Evolutionary conservation across 2,797 vertebrate genomes (phyloP).

Genomic region (Centroberyx gerrardi): DNA sequence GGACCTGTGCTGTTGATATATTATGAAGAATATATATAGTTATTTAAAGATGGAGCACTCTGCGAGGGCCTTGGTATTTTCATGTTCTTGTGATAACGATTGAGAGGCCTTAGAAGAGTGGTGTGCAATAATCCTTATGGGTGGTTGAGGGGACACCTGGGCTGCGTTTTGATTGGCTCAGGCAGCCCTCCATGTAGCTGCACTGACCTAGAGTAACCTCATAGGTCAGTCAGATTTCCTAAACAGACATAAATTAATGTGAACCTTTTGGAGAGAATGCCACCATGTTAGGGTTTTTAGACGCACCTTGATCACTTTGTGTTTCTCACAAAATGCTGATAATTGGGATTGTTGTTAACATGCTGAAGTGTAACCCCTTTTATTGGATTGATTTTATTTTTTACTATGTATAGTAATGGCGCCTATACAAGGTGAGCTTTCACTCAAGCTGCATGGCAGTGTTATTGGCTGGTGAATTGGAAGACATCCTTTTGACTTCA

Average conservation of each 20-base stretch:
- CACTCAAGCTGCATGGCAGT: constrained; percentile 21
- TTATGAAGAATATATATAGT: constrained; percentile 65
- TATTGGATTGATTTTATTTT: constrained; percentile 26
- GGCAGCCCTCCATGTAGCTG: constrained; percentile 21
- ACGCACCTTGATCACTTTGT: constrained; percentile 46
- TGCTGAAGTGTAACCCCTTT: constrained; percentile 39
- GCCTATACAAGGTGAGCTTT: background rate
- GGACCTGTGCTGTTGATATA: constrained; percentile 49
- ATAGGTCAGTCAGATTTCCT: constrained; percentile 41
- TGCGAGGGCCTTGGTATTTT: constrained; percentile 55
- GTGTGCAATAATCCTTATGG: constrained; percentile 84
- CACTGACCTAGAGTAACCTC: constrained; percentile 22
- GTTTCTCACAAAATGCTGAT: constrained; percentile 43
- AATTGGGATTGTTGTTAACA: constrained; percentile 46
- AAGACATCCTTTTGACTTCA: background rate
- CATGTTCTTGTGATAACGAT: constrained; percentile 60
- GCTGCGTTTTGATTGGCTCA: constrained; percentile 17
- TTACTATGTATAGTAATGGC: constrained; percentile 10
- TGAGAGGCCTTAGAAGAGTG: constrained; percentile 85
- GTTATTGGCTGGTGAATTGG: constrained; percentile 14
- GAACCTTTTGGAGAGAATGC: constrained; percentile 39
- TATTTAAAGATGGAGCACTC: constrained; percentile 66
- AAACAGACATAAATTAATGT: constrained; percentile 34
- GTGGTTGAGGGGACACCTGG: constrained; percentile 35
- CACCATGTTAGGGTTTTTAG: constrained; percentile 37